These are phyloP conservation scores for Phyto melanocephala DNA, from an alignment of 2,888 invertebrate genomes.

Conservation along the genomic window DNA sequence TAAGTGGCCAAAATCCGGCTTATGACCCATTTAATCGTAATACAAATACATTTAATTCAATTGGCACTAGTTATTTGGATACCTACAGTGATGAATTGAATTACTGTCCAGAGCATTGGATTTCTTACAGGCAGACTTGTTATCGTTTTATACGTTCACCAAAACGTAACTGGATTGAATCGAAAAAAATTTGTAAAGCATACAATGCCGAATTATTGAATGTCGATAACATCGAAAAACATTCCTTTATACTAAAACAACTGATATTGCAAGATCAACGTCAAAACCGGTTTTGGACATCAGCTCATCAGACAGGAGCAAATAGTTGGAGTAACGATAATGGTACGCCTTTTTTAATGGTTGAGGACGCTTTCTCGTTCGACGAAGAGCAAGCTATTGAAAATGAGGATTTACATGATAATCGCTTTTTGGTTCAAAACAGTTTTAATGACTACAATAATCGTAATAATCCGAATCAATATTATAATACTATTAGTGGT, in stretches of 20 bases:
- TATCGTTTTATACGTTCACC: constrained; percentile 95
- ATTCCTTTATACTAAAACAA: constrained; percentile 90
- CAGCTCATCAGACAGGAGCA: constrained; percentile 86
- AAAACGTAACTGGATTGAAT: constrained; percentile 87
- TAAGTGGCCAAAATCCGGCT: constrained; percentile 59
- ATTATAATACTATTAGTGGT: constrained; percentile 69
- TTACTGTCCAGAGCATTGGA: constrained; percentile 92
- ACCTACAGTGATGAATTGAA: constrained; percentile 75
- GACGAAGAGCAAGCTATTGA: constrained; percentile 80
- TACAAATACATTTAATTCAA: constrained; percentile 51
- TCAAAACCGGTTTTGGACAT: constrained; percentile 92
- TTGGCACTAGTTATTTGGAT: constrained; percentile 69
- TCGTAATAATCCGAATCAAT: constrained; percentile 71
- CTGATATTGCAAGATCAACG: constrained; percentile 91
- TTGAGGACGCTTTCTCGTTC: constrained; percentile 90
- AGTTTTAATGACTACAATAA: constrained; percentile 68
- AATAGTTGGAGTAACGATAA: constrained; percentile 93
- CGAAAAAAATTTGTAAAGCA: constrained; percentile 90
- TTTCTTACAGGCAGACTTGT: constrained; percentile 89
- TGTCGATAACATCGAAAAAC: constrained; percentile 90
- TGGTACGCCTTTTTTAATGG: constrained; percentile 86
- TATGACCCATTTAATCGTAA: constrained; percentile 74
- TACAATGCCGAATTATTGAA: constrained; percentile 89
- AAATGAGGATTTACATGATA: constrained; percentile 76
- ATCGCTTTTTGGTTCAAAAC: constrained; percentile 74